Base-by-base conservation (phyloP, 2,113 vertebrate genomes). In the Dipodomys spectabilis region DNA sequence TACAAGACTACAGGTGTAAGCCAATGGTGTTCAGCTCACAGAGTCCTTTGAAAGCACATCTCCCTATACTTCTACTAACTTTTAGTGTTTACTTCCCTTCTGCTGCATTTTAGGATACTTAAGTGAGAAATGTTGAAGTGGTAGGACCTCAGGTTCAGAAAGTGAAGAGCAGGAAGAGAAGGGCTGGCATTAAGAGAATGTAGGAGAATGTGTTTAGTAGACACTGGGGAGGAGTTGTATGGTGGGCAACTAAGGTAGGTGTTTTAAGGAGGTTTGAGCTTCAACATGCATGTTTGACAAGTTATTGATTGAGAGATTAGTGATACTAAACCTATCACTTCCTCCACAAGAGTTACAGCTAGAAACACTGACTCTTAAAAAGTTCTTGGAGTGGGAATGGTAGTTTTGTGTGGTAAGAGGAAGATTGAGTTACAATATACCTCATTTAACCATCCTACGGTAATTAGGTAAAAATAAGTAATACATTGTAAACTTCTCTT, bases 401-500 rank as follows among this genome's bases (percentile, higher is more conserved):
- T 64, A 19, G 68, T 32, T 53, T 53, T 53, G 53, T 57, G 15
- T 57, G 53, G 53, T 57, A 2, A 16, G 53, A 57, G 53, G 12
- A 57, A 82, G 10, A 81, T 32, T 69, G 35, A 72, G 39, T 74
- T 89, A 15, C 13, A 39, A 13, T 32, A 45, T 23, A 74, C 28
- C 10, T 85, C 78, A 86, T 87, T 77, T 12, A 75, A 2, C 77
- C 6, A 6, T 83, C 39, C 49, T 86, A 19, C 75, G 87, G 91
- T 68, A 94, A 22, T 83, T 22, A 67, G 62, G 62, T 32, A 80
- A 62, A 92, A 80, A 19, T 9, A 83, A 69, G 23, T 22, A 57
- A 75, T 49, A 62, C 19, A 13, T 72, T 88, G 53, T 83, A 79
- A 91, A 10, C 35, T 39, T 92, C 25, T 20, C 53, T 74, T n/a